Percentiles rank a stretch among this genome's conserved stretches.
Conservation (phyloP, 92 coral and sea anemone genomes). For the Paramuricea clavata region DNA sequence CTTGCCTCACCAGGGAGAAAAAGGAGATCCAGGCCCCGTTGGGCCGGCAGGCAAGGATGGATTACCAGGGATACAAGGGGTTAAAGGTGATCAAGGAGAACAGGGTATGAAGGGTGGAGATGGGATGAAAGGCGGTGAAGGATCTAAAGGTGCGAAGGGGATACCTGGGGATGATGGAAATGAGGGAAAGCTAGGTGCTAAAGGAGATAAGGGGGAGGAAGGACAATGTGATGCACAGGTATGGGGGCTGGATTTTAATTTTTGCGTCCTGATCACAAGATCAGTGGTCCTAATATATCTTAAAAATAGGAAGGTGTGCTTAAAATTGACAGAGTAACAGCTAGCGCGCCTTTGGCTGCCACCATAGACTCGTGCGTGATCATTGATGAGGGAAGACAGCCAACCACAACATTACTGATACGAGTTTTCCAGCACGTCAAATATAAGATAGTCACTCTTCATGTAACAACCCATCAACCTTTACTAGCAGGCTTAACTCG, state of each 20-base stretch:
- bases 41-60: constrained; percentile 3
- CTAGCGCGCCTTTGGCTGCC: no score
- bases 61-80: background rate
- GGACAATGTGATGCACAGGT: constrained; percentile 42
- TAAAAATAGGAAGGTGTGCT: no score
- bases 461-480: no score
- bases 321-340: no score
- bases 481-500: no score
- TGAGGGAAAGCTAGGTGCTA: background rate
- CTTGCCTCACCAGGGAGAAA: constrained; percentile 3
- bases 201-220: constrained; percentile 40
- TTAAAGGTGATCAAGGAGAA: constrained; percentile 11
- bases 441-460: no score
- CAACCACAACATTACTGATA: no score
- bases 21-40: constrained; percentile 6
- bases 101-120: background rate
- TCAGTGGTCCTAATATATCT: background rate
- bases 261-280: background rate
- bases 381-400: no score
- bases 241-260: background rate
- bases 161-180: background rate
- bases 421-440: no score
- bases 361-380: no score
- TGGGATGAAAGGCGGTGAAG: constrained; percentile 1
- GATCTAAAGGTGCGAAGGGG: background rate